phyloP scores from a whole-genome alignment of 2,113 vertebrate species.

The Aldabrachelys gigantea region DNA sequence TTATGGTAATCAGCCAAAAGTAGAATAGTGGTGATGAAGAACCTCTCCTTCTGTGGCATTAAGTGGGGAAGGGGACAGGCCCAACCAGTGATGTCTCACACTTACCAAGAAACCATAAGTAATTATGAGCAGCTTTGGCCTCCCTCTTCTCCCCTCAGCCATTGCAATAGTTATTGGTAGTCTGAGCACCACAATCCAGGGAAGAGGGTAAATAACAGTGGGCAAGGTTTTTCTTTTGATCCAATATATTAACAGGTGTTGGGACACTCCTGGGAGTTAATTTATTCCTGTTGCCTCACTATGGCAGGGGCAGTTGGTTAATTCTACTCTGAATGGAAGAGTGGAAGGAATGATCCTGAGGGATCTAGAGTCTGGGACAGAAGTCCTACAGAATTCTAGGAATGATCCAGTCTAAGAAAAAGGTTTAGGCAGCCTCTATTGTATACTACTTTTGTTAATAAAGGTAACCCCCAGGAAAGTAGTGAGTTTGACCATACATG shows the following conservation, averaged over 20 bases:
- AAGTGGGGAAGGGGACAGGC: background rate
- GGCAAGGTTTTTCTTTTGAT: background rate
- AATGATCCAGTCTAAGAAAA: background rate
- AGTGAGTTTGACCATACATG: background rate
- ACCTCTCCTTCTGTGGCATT: background rate
- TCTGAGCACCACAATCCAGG: accelerated
- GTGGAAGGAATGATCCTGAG: background rate
- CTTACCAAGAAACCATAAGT: background rate
- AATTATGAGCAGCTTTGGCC: background rate
- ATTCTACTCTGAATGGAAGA: background rate
- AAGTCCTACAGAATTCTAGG: background rate
- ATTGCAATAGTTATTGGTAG: background rate
- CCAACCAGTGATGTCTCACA: background rate
- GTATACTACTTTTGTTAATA: accelerated
- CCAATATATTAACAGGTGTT: background rate
- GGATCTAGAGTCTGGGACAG: background rate
- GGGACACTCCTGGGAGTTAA: background rate
- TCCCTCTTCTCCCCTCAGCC: background rate
- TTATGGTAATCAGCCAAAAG: background rate
- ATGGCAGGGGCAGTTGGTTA: background rate
- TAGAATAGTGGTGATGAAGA: background rate
- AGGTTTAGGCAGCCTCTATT: background rate
- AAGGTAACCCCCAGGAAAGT: background rate
- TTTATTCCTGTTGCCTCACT: background rate
- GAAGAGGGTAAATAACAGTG: background rate